Conservation (phyloP, 1,140 invertebrate species). For the Drosophila ambigua region DNA sequence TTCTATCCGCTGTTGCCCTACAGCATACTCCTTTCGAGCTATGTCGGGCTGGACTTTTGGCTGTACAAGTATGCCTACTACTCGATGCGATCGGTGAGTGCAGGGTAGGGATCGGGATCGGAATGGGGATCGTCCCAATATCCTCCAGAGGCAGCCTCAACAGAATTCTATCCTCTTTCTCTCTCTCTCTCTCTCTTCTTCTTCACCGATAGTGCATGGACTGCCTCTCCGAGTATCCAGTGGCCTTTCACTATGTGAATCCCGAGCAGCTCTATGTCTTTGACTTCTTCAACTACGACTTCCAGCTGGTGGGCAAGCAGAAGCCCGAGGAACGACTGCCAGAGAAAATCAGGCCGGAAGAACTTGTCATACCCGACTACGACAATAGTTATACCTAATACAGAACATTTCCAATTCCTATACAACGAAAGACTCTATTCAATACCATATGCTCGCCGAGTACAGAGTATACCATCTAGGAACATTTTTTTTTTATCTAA, state of each 20-base stretch:
- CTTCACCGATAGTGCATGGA: constrained; percentile 89
- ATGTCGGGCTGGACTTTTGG: constrained; percentile 57
- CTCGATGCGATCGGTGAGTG: constrained; percentile 87
- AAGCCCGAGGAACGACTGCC: constrained; percentile 46
- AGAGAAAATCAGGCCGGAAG: constrained; percentile 22
- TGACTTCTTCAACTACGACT: constrained; percentile 97
- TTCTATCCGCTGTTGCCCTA: constrained; percentile 86
- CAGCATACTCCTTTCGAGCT: constrained; percentile 31
- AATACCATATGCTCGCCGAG: too few species aligned
- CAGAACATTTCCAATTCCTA: too few species aligned
- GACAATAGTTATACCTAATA: too few species aligned
- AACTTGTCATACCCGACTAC: constrained; percentile 53
- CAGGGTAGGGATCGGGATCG: not conserved
- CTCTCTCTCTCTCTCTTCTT: not conserved
- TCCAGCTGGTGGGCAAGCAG: constrained; percentile 90
- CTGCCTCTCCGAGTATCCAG: constrained; percentile 97
- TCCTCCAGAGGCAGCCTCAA: not conserved
- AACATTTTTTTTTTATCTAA: too few species aligned
- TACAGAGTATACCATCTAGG: too few species aligned
- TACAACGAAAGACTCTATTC: too few species aligned
- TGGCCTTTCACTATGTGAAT: constrained; percentile 98
- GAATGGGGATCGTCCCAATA: too few species aligned
- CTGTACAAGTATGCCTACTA: constrained; percentile 83
- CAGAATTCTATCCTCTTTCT: not conserved
- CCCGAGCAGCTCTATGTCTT: constrained; percentile 96